Evolutionary conservation across 2,113 vertebrate species (phyloP).

Genomic region (Alligator mississippiensis): DNA sequence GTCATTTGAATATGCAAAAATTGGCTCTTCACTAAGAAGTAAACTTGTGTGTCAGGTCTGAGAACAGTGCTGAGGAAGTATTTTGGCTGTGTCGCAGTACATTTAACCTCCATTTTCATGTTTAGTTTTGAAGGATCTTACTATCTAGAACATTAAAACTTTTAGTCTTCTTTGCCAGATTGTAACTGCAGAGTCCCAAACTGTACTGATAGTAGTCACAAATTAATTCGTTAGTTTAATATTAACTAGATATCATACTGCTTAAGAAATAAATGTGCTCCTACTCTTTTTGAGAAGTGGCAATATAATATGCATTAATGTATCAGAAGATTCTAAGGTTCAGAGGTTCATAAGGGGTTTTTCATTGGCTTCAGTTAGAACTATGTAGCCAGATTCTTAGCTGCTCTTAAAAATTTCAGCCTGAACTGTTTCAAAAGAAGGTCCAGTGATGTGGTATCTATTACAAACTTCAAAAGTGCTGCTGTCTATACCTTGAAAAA

Average conservation of each 20-base stretch:
- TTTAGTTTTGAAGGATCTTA: background rate
- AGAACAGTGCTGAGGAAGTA: background rate
- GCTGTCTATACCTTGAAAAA: background rate
- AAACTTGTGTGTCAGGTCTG: background rate
- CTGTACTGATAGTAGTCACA: background rate
- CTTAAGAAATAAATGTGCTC: background rate
- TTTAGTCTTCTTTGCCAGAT: background rate
- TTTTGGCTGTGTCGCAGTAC: background rate
- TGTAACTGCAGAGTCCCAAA: background rate
- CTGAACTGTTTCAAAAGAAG: background rate
- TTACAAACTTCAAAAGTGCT: background rate
- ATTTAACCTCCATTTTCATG: background rate
- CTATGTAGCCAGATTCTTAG: background rate
- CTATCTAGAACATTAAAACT: background rate
- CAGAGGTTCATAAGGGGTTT: background rate
- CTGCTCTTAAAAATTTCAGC: background rate
- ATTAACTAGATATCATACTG: background rate
- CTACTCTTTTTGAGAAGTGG: background rate
- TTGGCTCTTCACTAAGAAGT: background rate
- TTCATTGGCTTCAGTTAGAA: background rate
- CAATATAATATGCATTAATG: background rate
- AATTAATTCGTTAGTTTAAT: background rate
- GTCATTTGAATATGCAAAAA: background rate
- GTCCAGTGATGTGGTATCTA: background rate
- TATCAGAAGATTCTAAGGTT: conserved; percentile 6